phyloP scores from a whole-genome alignment of 2,888 invertebrate species.

The Camponotus fellah region DNA sequence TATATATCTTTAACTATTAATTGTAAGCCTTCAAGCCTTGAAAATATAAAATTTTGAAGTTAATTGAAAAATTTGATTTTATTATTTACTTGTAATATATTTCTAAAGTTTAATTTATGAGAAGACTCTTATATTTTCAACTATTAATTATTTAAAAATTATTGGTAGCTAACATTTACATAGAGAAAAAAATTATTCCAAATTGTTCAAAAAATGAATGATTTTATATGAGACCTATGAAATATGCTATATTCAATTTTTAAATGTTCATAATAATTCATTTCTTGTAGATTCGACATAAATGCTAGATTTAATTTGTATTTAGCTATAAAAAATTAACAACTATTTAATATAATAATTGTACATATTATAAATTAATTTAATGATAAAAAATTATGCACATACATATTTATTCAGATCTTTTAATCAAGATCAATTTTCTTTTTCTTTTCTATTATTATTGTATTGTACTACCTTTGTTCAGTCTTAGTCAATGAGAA shows the following conservation, averaged over 20 bases:
- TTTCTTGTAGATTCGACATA: neutral
- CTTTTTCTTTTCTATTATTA: conserved; percentile 2
- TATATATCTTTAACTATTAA: neutral
- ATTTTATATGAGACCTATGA: neutral
- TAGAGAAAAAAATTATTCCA: neutral
- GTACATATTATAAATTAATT: neutral
- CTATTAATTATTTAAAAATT: neutral
- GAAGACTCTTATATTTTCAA: neutral
- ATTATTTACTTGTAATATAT: neutral
- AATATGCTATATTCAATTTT: neutral
- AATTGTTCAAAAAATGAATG: neutral
- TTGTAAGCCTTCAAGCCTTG: neutral
- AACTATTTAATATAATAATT: neutral
- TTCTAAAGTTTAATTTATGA: neutral
- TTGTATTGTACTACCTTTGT: conserved; percentile 79
- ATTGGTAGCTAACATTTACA: neutral
- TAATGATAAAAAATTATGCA: neutral
- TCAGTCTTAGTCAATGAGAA: conserved; percentile 83
- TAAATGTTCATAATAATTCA: neutral
- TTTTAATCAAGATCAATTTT: conserved; percentile 22
- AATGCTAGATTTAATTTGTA: neutral
- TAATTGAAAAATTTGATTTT: neutral
- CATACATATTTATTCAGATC: conserved; percentile 1
- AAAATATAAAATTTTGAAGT: neutral
- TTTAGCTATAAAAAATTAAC: conserved; percentile 9